Percentiles rank a stretch among this genome's conserved stretches.
Evolutionary conservation across 2,888 invertebrate genomes (phyloP).

Genomic region (Scrobipalpa costella): DNA sequence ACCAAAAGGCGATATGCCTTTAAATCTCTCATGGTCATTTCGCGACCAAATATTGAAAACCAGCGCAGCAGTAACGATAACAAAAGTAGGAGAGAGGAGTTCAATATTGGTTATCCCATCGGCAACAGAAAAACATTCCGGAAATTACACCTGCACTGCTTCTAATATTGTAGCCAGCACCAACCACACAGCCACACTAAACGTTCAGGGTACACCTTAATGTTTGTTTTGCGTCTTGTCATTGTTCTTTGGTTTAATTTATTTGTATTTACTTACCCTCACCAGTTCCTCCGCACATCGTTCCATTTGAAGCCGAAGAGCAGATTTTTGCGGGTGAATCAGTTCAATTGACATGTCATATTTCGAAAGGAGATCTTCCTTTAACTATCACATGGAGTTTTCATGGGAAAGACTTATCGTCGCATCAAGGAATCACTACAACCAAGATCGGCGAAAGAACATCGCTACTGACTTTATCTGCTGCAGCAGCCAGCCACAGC

Average conservation of each 20-base stretch:
- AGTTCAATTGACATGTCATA: slow-evolving; percentile 82
- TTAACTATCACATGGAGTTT: slow-evolving; percentile 88
- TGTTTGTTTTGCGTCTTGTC: slow-evolving; percentile 46
- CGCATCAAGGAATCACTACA: slow-evolving; percentile 79
- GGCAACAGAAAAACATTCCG: slow-evolving; percentile 85
- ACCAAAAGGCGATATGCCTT: slow-evolving; percentile 86
- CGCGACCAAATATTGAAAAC: slow-evolving; percentile 77
- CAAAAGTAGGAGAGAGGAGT: slow-evolving; percentile 82
- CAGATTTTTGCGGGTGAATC: slow-evolving; percentile 84
- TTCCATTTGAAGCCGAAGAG: slow-evolving; percentile 83
- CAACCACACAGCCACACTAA: slow-evolving; percentile 82
- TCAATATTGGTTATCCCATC: slow-evolving; percentile 84
- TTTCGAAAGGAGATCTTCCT: slow-evolving; percentile 86
- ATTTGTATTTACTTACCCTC: slow-evolving; percentile 48
- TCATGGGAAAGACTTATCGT: slow-evolving; percentile 81
- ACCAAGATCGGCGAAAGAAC: slow-evolving; percentile 83
- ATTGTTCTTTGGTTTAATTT: slow-evolving; percentile 47
- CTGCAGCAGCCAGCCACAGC: slow-evolving; percentile 83
- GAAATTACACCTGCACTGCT: slow-evolving; percentile 89
- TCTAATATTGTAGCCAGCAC: slow-evolving; percentile 85
- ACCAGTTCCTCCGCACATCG: slow-evolving; percentile 83
- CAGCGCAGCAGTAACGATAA: slow-evolving; percentile 70
- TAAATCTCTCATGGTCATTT: slow-evolving; percentile 86
- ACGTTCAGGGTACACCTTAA: slow-evolving; percentile 83
- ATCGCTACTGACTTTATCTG: slow-evolving; percentile 84